Evolutionary conservation across 2,888 invertebrate genomes (phyloP).

Genomic region (Embidobia sp.): DNA sequence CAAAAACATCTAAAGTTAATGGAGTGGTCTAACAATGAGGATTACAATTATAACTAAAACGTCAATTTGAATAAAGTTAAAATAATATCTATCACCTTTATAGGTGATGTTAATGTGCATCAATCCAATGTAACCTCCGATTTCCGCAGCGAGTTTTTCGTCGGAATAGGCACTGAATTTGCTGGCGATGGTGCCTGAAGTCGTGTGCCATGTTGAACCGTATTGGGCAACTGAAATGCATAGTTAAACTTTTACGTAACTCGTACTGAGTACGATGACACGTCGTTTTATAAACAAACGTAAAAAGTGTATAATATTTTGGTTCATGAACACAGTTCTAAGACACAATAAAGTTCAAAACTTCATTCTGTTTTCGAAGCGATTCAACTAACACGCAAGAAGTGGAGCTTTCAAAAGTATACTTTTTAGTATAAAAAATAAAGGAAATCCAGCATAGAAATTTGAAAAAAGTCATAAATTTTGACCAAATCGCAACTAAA

Average conservation of each 20-base stretch:
- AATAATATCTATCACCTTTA: slow-evolving; percentile 87
- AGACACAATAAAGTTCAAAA: too few relatives aligned
- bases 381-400: too few relatives aligned
- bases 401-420: too few relatives aligned
- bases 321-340: too few relatives aligned
- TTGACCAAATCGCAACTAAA: background rate
- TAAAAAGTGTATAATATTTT: too few relatives aligned
- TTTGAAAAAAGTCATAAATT: background rate
- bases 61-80: too few relatives aligned
- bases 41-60: too few relatives aligned
- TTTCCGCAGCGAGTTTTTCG: slow-evolving; percentile 92
- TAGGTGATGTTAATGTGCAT: slow-evolving; percentile 98
- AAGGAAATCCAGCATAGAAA: too few relatives aligned
- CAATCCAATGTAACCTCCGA: slow-evolving; percentile 96
- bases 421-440: background rate
- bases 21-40: too few relatives aligned
- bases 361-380: too few relatives aligned
- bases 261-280: slow-evolving; percentile 39
- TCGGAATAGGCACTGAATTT: slow-evolving; percentile 95
- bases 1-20: too few relatives aligned
- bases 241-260: slow-evolving; percentile 58
- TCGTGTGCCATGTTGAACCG: slow-evolving; percentile 97
- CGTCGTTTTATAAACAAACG: slow-evolving; percentile 24
- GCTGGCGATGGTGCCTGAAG: slow-evolving; percentile 89
- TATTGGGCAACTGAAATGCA: slow-evolving; percentile 88